Base-by-base conservation (phyloP, 2,888 invertebrate genomes). In the Dicroscelio sp. region DNA sequence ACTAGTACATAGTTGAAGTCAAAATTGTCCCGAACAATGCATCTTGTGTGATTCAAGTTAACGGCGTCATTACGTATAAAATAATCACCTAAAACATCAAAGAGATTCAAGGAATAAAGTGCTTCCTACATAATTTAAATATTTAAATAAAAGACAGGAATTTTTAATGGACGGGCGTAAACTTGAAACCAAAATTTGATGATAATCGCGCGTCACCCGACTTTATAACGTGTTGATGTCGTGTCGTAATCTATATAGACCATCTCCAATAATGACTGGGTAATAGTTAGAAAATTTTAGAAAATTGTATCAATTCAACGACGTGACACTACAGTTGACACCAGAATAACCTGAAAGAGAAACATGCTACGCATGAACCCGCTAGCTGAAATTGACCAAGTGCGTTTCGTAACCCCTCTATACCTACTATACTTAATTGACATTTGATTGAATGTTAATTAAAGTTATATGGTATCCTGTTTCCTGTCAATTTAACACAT, bases 201-300 rank as follows among this genome's bases (percentile, higher is more conserved):
- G 63, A 60, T 65, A 87, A 82, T 87, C 35, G 25, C 82, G 25
- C 25, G 88, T 69, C 76, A 30, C 38, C 65, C n/a, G 48, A 82
- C 31, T 82, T 80, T 80, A 52, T 63, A 63, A 79, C n/a, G 48
- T 23, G 73, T 31, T 43, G 73, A 75, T 80, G 87, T 43, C 60
- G 12, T 52, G 25, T 52, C 27, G 8, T 73, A 76, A 87, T 87
- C 87, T 87, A 87, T 87, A 20, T 67, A 67, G 87, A 52, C 58
- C 76, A 87, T 87, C 87, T 65, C 58, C 75, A 65, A 43, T 82
- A 82, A 87, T 75, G 87, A 82, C 87, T 20, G 43, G 67, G 55
- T 25, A 43, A 43, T 17, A 38, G 80, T 75, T 87, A 82, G 55
- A 75, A 67, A 63, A 75, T 87, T 65, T 48, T 65, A 48, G 67